Evolutionary conservation across 2,113 vertebrate species (phyloP).

Genomic region (Mus spicilegus): DNA sequence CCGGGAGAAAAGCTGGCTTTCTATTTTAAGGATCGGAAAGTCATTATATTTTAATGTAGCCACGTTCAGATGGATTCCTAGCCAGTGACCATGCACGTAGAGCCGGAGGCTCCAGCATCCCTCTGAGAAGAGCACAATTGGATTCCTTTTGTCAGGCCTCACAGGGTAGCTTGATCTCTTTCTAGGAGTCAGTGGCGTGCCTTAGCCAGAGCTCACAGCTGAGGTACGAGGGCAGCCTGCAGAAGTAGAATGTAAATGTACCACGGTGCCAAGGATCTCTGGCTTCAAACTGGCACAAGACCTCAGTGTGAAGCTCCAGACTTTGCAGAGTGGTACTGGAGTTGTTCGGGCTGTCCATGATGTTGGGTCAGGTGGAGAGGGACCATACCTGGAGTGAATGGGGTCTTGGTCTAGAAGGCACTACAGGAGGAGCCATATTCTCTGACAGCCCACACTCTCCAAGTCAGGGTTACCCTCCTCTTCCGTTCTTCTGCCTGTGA

Average conservation of each 20-base stretch:
- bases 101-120: neutral
- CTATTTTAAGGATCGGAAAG: constrained; percentile 46
- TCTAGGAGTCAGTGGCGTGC: neutral
- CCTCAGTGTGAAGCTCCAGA: neutral
- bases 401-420: neutral
- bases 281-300: neutral
- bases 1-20: constrained; percentile 49
- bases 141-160: neutral
- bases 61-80: neutral
- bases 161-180: neutral
- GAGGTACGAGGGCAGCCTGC: too few species aligned
- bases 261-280: neutral
- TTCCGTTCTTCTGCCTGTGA: neutral
- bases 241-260: neutral
- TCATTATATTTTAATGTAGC: constrained; percentile 33
- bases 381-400: neutral
- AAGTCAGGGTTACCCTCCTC: neutral
- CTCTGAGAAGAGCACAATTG: neutral
- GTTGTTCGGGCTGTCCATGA: neutral
- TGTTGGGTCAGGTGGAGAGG: neutral
- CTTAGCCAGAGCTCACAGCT: neutral
- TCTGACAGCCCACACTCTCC: rapidly evolving
- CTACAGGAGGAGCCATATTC: neutral
- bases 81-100: neutral
- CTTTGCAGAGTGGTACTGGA: neutral